Conservation (phyloP, 2,797 vertebrate genomes). For the Sternotherus odoratus region DNA sequence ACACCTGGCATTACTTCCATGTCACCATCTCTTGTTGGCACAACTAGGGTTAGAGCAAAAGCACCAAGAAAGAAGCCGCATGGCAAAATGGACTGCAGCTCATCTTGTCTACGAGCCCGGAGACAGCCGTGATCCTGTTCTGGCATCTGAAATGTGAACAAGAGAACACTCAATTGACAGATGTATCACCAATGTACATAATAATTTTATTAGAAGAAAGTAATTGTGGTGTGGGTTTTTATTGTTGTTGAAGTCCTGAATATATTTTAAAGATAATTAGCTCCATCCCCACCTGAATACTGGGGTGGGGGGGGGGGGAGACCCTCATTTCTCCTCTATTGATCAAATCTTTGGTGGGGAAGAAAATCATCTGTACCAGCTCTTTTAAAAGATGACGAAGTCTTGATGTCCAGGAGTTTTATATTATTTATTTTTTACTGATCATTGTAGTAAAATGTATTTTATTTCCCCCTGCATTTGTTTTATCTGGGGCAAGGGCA, state of each 20-base stretch:
- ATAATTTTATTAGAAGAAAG: not conserved
- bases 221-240: not conserved
- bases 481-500: rapidly evolving
- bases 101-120: not conserved
- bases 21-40: not conserved
- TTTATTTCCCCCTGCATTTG: rapidly evolving
- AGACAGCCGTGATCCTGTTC: not conserved
- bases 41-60: not conserved
- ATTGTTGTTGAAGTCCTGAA: not conserved
- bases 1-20: not conserved
- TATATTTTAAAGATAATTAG: not conserved
- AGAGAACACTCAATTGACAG: no score
- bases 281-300: no score
- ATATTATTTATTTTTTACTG: not conserved
- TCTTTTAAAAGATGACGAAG: not conserved
- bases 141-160: not conserved
- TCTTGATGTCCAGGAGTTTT: not conserved
- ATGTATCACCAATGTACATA: not conserved
- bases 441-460: not conserved
- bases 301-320: not conserved
- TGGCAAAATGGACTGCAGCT: not conserved
- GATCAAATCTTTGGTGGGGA: not conserved
- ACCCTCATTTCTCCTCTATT: rapidly evolving
- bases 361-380: not conserved
- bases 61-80: not conserved